These are phyloP conservation scores for Apamea monoglypha DNA, from an alignment of 2,888 invertebrate species.

Conservation along the genomic window DNA sequence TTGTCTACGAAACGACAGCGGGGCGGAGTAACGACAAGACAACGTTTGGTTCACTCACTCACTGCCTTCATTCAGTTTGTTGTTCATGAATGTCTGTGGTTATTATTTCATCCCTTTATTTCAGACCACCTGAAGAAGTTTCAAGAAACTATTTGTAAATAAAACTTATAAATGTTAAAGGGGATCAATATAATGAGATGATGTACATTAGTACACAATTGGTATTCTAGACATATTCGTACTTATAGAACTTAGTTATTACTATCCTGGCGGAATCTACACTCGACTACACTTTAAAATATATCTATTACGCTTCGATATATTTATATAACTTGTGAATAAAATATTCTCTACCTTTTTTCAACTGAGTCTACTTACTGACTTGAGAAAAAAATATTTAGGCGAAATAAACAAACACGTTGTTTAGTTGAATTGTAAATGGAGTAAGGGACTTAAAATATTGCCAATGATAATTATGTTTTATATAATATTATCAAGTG, in stretches of 20 bases:
- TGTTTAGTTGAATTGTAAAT: conserved; percentile 83
- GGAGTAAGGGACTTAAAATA: conserved; percentile 87
- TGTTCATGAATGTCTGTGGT: conserved; percentile 60
- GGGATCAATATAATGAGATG: conserved; percentile 89
- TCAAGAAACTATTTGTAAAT: conserved; percentile 85
- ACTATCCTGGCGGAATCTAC: conserved; percentile 83
- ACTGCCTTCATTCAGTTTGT: conserved; percentile 61
- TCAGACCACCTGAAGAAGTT: conserved; percentile 80
- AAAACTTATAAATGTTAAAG: conserved; percentile 88
- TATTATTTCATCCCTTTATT: conserved; percentile 74
- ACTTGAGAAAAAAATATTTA: conserved; percentile 77
- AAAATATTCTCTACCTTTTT: conserved; percentile 72
- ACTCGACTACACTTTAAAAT: conserved; percentile 79
- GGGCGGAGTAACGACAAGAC: conserved; percentile 61
- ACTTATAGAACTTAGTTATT: conserved; percentile 87
- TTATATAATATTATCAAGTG: conserved; percentile 85
- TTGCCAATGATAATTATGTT: conserved; percentile 85
- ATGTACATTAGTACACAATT: conserved; percentile 88
- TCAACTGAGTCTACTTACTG: conserved; percentile 67
- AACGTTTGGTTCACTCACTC: conserved; percentile 52
- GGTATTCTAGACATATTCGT: conserved; percentile 89
- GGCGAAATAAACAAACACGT: conserved; percentile 78
- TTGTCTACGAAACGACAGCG: conserved; percentile 78
- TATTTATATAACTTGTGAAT: conserved; percentile 77
- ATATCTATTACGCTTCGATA: conserved; percentile 80